Evolutionary conservation across 2,113 vertebrate genomes (phyloP).

Genomic region (Dicerorhinus sumatrensis): DNA sequence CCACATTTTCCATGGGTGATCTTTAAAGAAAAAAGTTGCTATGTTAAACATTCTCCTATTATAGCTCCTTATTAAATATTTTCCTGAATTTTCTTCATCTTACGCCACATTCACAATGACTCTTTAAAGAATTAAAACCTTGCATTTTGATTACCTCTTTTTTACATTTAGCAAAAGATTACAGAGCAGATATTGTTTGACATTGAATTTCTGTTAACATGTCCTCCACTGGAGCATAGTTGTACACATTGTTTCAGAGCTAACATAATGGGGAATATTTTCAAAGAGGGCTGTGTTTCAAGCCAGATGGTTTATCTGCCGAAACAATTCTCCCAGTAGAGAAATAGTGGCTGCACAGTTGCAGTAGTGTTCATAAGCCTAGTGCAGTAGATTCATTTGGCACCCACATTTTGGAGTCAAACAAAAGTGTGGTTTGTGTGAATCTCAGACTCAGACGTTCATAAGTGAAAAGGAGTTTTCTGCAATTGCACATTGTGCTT

Average conservation of each 20-base stretch:
- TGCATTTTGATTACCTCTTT: conserved; percentile 81
- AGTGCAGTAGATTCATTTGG: conserved; percentile 84
- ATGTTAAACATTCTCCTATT: conserved; percentile 7
- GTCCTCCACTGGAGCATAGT: conserved; percentile 82
- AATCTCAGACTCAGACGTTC: conserved; percentile 83
- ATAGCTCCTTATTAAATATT: conserved; percentile 64
- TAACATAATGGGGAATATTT: conserved; percentile 89
- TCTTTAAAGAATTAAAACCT: conserved; percentile 80
- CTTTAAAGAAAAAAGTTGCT: conserved; percentile 47
- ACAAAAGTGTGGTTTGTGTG: conserved; percentile 88
- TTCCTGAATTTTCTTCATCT: conserved; percentile 74
- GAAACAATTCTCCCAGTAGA: conserved; percentile 85
- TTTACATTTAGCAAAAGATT: conserved; percentile 78
- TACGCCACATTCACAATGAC: conserved; percentile 64
- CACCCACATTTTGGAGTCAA: conserved; percentile 89
- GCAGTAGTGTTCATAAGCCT: conserved; percentile 86
- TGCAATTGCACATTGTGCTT: conserved; percentile 78
- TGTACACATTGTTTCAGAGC: conserved; percentile 84
- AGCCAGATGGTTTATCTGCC: conserved; percentile 91
- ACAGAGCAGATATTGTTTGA: conserved; percentile 83
- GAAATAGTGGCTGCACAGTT: conserved; percentile 89
- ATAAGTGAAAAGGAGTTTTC: conserved; percentile 81
- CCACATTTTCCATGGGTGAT: neutral
- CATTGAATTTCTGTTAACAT: conserved; percentile 82
- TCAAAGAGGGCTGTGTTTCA: conserved; percentile 90